Evolutionary conservation across 1,140 invertebrate genomes (phyloP).

Genomic region (Drosophila pseudoananassae): DNA sequence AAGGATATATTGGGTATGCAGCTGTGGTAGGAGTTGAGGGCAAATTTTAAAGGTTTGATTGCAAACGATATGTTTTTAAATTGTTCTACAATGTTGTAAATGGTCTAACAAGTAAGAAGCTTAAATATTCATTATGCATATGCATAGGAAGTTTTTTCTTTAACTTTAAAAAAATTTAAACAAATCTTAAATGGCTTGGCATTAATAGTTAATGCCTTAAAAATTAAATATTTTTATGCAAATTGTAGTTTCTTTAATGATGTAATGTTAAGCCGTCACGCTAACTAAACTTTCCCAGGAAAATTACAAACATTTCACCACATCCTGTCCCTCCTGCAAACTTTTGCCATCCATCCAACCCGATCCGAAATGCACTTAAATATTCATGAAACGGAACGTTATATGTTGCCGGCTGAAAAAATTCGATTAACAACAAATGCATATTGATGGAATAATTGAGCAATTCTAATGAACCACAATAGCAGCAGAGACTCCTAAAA

Average conservation of each 20-base stretch:
- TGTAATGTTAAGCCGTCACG: constrained; percentile 49
- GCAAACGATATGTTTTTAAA: constrained; percentile 26
- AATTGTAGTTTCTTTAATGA: constrained; percentile 13
- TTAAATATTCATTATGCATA: too few relatives aligned
- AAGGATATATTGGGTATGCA: constrained; percentile 19
- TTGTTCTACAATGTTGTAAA: constrained; percentile 41
- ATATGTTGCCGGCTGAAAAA: constrained; percentile 30
- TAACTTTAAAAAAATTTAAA: too few relatives aligned
- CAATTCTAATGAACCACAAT: constrained; percentile 77
- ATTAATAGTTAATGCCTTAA: constrained; percentile 3
- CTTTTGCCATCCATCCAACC: constrained; percentile 18
- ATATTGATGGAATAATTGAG: constrained; percentile 84
- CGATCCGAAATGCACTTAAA: constrained; percentile 56
- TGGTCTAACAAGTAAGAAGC: neutral
- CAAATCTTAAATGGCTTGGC: too few relatives aligned
- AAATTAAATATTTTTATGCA: constrained; percentile 23
- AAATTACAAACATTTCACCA: constrained; percentile 35
- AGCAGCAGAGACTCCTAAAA: constrained; percentile 30
- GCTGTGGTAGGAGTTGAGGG: constrained; percentile 11
- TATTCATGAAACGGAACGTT: constrained; percentile 66
- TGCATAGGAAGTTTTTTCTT: too few relatives aligned
- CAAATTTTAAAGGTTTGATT: neutral
- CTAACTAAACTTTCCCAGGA: constrained; percentile 66
- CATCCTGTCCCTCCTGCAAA: constrained; percentile 18
- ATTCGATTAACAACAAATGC: constrained; percentile 79